Base-by-base conservation (phyloP, 2,113 vertebrate genomes). In the Anoura caudifer region DNA sequence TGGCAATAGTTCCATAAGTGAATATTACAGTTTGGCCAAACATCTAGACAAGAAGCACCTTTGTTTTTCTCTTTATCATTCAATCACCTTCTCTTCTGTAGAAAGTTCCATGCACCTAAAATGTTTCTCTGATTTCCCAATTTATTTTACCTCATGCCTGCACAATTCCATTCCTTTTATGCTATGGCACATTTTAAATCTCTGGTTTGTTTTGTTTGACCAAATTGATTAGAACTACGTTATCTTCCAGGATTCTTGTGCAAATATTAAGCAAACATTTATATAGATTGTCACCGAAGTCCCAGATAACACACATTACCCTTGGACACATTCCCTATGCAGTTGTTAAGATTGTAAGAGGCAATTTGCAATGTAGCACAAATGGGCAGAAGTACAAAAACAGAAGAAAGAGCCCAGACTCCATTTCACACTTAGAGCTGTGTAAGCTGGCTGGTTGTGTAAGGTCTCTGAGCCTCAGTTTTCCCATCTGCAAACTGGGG, bases 211-310 rank as follows among this genome's bases (percentile, higher is more conserved):
- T 91, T 93, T 93, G 36, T 75, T 92, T 93, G 84, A 86, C 43
- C 84, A 77, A 54, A 61, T 54, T 1, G 92, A 83, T 95, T 47
- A 88, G 33, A 22, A 73, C 11, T 88, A 41, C 82, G 81, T 81
- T 94, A 73, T 77, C n/a, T 82, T 73, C 41, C 2, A 92, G 16
- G 24, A 94, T 50, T 85, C 61, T 90, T 56, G 13, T 56, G 56
- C 28, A 85, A 94, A 89, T 81, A 86, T 72, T 67, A 85, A 79
- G 36, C 22, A 95, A 87, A 91, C 45, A 92, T 87, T 90, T 70
- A 72, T 67, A 72, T 31, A 85, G 33, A 59, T 89, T 26, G 2
- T 14, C 33, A 56, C 7, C n/a, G 73, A 82, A 59, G 65, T 88
- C 14, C 28, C 6, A 70, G 22, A 13, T 65, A 87, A 67, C 15